Evolutionary conservation across 1,140 invertebrate genomes (phyloP).

Genomic region (Portunus trituberculatus): DNA sequence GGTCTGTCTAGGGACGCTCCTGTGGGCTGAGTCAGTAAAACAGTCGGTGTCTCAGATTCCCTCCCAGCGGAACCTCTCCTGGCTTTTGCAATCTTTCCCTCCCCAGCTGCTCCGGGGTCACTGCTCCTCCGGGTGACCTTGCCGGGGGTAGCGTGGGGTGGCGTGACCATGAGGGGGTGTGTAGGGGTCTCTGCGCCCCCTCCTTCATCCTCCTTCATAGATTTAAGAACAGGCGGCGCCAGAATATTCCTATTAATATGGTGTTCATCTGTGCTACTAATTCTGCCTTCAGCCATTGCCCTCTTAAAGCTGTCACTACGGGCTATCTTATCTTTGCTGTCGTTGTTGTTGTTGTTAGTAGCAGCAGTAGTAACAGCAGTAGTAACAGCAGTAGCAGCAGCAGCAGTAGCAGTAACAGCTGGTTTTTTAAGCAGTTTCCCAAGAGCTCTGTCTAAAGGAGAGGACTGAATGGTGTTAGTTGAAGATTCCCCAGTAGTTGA

Average conservation of each 20-base stretch:
- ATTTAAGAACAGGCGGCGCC: not conserved
- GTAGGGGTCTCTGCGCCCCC: not conserved
- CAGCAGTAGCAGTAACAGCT: no score
- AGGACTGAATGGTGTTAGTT: conserved; percentile 48
- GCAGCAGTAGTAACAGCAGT: no score
- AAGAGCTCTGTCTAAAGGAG: conserved; percentile 60
- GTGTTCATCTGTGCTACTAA: conserved; percentile 64
- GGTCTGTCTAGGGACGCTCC: not conserved
- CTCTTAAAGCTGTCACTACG: conserved; percentile 76
- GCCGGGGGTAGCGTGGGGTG: not conserved
- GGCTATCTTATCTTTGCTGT: conserved; percentile 70
- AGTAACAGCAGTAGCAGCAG: no score
- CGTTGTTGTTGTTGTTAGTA: not conserved
- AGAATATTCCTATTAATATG: not conserved
- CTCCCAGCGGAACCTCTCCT: not conserved
- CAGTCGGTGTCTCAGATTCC: not conserved
- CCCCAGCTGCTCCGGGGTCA: not conserved
- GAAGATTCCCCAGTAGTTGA: conserved; percentile 7
- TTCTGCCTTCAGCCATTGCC: conserved; percentile 73
- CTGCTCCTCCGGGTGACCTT: not conserved
- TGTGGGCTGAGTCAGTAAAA: not conserved
- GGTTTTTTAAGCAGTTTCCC: conserved; percentile 35
- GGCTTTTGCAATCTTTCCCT: not conserved
- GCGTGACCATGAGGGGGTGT: no score
- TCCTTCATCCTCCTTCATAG: not conserved